A percentile compares a stretch with the other conserved stretches of the same genome.
phyloP scores from a whole-genome alignment of 2,113 vertebrate species.

The Pelecanus crispus region DNA sequence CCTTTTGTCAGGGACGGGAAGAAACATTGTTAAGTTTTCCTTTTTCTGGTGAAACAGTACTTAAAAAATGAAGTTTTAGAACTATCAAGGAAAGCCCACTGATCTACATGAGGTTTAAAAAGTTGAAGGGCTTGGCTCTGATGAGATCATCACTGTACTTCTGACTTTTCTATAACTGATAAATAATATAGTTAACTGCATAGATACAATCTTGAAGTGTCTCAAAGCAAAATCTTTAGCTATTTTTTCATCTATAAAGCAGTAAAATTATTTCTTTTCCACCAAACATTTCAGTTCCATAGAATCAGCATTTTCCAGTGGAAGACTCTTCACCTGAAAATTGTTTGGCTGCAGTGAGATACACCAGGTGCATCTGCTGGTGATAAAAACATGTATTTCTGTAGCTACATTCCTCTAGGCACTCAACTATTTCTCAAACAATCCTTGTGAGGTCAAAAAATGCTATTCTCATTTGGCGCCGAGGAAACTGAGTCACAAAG shows the following conservation, averaged over 20 bases:
- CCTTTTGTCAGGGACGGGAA: background rate
- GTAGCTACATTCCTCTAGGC: background rate
- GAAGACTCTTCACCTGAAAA: background rate
- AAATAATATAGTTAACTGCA: background rate
- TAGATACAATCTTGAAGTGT: background rate
- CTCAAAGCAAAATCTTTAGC: background rate
- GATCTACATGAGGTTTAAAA: background rate
- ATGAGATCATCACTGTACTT: background rate
- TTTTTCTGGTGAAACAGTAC: background rate
- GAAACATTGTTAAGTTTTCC: background rate
- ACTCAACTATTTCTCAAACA: background rate
- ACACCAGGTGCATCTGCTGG: background rate
- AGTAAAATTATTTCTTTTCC: background rate
- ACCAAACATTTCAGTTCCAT: background rate
- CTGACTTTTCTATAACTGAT: background rate
- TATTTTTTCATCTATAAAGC: background rate
- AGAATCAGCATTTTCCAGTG: background rate
- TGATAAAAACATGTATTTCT: background rate
- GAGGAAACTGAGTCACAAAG: conserved; percentile 59
- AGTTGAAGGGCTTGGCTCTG: background rate
- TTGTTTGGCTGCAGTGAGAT: background rate
- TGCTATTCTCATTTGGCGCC: background rate
- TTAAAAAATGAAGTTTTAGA: background rate
- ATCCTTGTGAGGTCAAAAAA: background rate
- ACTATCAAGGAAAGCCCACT: background rate